These are phyloP conservation scores for Cybosia mesomella DNA, from an alignment of 2,888 invertebrate genomes.

Conservation along the genomic window DNA sequence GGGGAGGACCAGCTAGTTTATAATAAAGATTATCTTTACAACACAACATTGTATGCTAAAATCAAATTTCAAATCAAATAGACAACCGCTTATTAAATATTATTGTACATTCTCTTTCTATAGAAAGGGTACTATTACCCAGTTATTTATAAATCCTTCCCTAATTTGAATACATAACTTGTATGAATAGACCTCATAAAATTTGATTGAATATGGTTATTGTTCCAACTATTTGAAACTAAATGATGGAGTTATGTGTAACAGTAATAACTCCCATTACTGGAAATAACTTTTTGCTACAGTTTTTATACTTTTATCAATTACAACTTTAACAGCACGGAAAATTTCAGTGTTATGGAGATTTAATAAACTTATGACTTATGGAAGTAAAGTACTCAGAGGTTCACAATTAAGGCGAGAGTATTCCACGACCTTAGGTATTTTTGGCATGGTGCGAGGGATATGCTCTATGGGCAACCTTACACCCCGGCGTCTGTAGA, in stretches of 20 bases:
- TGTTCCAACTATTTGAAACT: neutral
- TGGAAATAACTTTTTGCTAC: neutral
- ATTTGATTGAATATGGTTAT: conserved; percentile 9
- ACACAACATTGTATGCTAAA: conserved; percentile 12
- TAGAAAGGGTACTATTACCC: conserved; percentile 22
- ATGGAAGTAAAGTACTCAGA: too few relatives aligned
- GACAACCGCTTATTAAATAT: conserved; percentile 27
- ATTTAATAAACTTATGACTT: neutral
- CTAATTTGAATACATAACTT: conserved; percentile 18
- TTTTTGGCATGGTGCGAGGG: too few relatives aligned
- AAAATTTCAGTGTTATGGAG: neutral
- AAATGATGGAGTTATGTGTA: neutral
- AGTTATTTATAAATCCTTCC: conserved; percentile 25
- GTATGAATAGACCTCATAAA: conserved; percentile 1
- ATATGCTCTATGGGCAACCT: too few relatives aligned
- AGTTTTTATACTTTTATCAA: too few relatives aligned
- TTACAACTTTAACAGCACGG: neutral
- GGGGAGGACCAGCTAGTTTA: too few relatives aligned
- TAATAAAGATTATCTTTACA: neutral
- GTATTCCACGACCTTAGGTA: too few relatives aligned
- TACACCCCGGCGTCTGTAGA: too few relatives aligned
- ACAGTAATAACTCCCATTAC: neutral
- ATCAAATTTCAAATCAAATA: conserved; percentile 27
- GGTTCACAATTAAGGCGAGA: too few relatives aligned
- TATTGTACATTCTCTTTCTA: conserved; percentile 23